These are phyloP conservation scores for Bembecia ichneumoniformis DNA, from an alignment of 2,888 invertebrate genomes.

Conservation along the genomic window DNA sequence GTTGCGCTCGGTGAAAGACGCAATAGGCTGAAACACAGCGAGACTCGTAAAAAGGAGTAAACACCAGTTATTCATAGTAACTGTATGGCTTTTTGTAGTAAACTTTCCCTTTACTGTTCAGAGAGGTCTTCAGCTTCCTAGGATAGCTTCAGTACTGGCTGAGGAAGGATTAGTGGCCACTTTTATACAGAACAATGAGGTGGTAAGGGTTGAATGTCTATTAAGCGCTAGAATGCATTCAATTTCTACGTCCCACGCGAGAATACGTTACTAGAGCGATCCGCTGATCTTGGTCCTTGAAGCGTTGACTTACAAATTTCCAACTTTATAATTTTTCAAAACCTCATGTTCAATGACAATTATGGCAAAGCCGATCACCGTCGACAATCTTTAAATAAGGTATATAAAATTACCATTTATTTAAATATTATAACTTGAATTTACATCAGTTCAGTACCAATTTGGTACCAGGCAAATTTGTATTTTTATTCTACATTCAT, in stretches of 20 bases:
- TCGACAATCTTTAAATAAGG: too few species aligned
- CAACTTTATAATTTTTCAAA: too few species aligned
- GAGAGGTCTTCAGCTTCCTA: constrained; percentile 19
- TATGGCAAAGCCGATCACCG: too few species aligned
- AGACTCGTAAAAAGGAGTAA: constrained; percentile 56
- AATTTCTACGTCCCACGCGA: constrained; percentile 55
- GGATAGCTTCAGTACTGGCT: constrained; percentile 51
- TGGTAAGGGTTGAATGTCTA: constrained; percentile 40
- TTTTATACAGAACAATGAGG: constrained; percentile 41
- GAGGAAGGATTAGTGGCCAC: constrained; percentile 14
- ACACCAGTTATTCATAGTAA: constrained; percentile 69
- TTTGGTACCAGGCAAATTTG: too few species aligned
- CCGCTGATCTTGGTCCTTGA: constrained; percentile 21
- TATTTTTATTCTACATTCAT: too few species aligned
- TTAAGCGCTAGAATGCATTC: constrained; percentile 63
- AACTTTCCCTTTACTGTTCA: constrained; percentile 30
- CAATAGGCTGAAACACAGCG: constrained; percentile 48
- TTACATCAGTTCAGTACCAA: too few species aligned
- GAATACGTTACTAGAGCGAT: constrained; percentile 10
- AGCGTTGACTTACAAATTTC: background rate
- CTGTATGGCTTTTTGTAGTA: constrained; percentile 31
- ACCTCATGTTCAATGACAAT: too few species aligned
- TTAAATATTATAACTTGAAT: too few species aligned
- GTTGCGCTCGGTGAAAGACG: constrained; percentile 40
- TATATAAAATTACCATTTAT: too few species aligned